Conservation (phyloP, 2,797 vertebrate species). For the Thunnus albacares region DNA sequence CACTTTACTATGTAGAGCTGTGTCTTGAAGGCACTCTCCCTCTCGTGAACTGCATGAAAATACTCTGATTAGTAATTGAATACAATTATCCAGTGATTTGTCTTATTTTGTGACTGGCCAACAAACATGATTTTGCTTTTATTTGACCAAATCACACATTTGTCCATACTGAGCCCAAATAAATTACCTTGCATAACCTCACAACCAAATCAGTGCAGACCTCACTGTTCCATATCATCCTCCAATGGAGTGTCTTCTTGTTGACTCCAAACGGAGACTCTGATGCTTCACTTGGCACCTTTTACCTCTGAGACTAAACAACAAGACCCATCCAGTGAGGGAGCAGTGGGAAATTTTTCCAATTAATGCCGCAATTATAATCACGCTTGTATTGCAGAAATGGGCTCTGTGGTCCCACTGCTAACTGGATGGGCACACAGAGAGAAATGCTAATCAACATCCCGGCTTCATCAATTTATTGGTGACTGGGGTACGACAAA, state of each 20-base stretch:
- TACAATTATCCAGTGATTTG: conserved; percentile 9
- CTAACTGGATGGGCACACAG: conserved; percentile 58
- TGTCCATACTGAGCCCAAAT: not conserved
- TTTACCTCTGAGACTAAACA: conserved; percentile 73
- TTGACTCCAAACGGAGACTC: conserved; percentile 49
- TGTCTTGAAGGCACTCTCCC: conserved; percentile 7
- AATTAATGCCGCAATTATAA: conserved; percentile 83
- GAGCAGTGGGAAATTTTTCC: conserved; percentile 75
- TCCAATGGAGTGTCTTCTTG: conserved; percentile 7
- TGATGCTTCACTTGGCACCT: conserved; percentile 72
- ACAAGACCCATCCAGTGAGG: conserved; percentile 69
- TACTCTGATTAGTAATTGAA: not conserved
- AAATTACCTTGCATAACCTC: conserved; percentile 6
- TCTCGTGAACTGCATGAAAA: not conserved
- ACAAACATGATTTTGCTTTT: not conserved
- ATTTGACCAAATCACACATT: not conserved
- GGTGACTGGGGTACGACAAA: conserved; percentile 62
- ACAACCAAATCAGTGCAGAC: not conserved
- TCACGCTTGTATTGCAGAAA: conserved; percentile 65
- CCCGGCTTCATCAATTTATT: conserved; percentile 69
- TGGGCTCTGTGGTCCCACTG: conserved; percentile 66
- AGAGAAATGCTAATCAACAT: conserved; percentile 76
- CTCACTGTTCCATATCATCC: conserved; percentile 10
- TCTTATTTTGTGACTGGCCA: conserved; percentile 1
- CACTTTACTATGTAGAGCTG: conserved; percentile 20